phyloP scores from a whole-genome alignment of 2,113 vertebrate species.

The Otocyon megalotis region DNA sequence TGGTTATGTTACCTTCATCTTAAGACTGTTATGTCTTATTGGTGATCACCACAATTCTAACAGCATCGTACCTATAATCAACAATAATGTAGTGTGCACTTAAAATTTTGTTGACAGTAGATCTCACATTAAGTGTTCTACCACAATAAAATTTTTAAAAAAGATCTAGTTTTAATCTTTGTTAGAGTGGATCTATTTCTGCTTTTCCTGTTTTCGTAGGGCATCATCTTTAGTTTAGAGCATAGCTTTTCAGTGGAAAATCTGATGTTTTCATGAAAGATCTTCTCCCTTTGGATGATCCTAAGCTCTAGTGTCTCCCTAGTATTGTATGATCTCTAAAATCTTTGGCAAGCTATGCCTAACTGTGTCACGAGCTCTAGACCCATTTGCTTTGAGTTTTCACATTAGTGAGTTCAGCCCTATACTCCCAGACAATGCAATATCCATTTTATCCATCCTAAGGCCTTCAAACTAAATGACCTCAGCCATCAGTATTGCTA shows the following conservation, averaged over 20 bases:
- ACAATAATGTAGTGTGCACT: not conserved
- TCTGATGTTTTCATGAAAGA: not conserved
- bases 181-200: not conserved
- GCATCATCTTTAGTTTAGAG: not conserved
- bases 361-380: not conserved
- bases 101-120: not conserved
- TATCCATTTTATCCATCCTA: not conserved
- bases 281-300: not conserved
- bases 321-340: not conserved
- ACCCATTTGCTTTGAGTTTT: not conserved
- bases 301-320: not conserved
- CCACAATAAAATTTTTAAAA: not conserved
- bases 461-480: not conserved
- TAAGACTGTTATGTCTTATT: not conserved
- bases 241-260: not conserved
- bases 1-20: constrained; percentile 23
- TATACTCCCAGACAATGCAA: not conserved
- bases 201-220: not conserved
- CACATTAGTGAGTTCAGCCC: not conserved
- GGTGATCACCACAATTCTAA: not conserved
- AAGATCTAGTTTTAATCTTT: constrained; percentile 34
- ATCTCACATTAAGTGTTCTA: not conserved
- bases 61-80: not conserved
- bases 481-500: not conserved
- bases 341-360: not conserved